Evolutionary conservation across 2,113 vertebrate genomes (phyloP), one percentile per base, ranked within the genome.

Genomic region (Tretioscincus oriximinensis): DNA sequence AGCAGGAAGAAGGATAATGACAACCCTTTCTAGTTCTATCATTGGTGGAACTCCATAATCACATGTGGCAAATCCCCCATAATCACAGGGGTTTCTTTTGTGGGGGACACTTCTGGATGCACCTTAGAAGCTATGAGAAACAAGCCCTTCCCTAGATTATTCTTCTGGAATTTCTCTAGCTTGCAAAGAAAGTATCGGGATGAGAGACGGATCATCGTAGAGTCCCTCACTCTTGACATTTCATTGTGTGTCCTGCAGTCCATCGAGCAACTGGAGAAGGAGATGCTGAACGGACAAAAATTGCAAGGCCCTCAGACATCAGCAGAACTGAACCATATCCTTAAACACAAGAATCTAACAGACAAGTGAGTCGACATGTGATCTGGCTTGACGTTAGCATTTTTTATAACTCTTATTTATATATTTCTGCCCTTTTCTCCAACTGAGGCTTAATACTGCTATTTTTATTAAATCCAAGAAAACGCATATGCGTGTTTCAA

Each of bases 201-300:
- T 21, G 20, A 24, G 65, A 21, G 4, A 9, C 1, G n/a, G 24
- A 20, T 16, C 31, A 75, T 63, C 26, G 28, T 12, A 16, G 7
- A 24, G 24, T 11, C 61, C 35, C 41, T 82, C 80, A 70, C 21
- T 12, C 64, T 3, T 35, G 65, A 81, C 31, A 0, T 80, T 68
- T 7, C 87, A 16, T 79, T 65, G 77, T 80, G 18, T 49, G 29
- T 72, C 29, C 92, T 84, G 78, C 85, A 99, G 98, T 94, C 96
- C 68, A 97, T 99, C 2, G 97, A 99, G 90, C 95, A 98, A 93
- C 88, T 99, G 85, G 98, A 99, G 94, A 96, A 96, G 64, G 98
- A 99, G 93, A 92, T 99, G 96, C 93, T 99, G 92, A 97, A 98
- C 2, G 98, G 98, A 61, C 98, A 99, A 95, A 99, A 99, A 93